Evolutionary conservation across 2,888 invertebrate species (phyloP).

Genomic region (Sicus ferrugineus): DNA sequence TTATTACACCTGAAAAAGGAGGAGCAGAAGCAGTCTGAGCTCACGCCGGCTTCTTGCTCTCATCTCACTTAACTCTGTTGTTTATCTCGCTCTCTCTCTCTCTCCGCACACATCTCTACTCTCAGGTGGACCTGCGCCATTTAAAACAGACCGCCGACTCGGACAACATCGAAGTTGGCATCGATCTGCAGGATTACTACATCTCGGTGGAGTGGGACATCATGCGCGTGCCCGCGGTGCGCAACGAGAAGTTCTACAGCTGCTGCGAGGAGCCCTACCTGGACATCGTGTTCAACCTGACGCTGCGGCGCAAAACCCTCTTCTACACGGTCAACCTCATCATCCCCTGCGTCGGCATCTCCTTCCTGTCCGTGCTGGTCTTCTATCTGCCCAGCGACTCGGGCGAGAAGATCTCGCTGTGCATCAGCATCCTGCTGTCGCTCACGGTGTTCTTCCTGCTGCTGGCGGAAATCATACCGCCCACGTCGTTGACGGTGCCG

Average conservation of each 20-base stretch:
- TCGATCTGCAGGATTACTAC: conserved; percentile 92
- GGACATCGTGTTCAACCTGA: conserved; percentile 98
- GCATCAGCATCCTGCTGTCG: conserved; percentile 91
- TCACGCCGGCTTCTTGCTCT: background rate
- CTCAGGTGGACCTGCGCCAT: conserved; percentile 87
- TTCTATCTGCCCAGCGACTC: conserved; percentile 98
- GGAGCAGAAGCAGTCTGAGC: background rate
- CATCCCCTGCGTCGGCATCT: conserved; percentile 96
- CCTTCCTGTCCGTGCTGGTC: conserved; percentile 94
- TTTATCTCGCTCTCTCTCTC: background rate
- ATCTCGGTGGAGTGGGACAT: conserved; percentile 99
- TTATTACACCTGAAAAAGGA: too few species aligned
- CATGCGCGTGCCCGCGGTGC: conserved; percentile 88
- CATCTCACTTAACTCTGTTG: background rate
- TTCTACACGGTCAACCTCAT: conserved; percentile 98
- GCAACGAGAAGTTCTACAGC: conserved; percentile 92
- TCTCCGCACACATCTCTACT: background rate
- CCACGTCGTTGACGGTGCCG: conserved; percentile 91
- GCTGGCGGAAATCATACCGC: conserved; percentile 93
- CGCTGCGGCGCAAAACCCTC: conserved; percentile 90
- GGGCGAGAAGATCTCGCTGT: conserved; percentile 96
- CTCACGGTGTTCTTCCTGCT: conserved; percentile 93
- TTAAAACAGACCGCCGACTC: conserved; percentile 86
- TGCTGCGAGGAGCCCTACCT: conserved; percentile 97
- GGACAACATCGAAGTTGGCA: conserved; percentile 87